Evolutionary conservation across 2,113 vertebrate species (phyloP).

Genomic region (Hucho hucho): DNA sequence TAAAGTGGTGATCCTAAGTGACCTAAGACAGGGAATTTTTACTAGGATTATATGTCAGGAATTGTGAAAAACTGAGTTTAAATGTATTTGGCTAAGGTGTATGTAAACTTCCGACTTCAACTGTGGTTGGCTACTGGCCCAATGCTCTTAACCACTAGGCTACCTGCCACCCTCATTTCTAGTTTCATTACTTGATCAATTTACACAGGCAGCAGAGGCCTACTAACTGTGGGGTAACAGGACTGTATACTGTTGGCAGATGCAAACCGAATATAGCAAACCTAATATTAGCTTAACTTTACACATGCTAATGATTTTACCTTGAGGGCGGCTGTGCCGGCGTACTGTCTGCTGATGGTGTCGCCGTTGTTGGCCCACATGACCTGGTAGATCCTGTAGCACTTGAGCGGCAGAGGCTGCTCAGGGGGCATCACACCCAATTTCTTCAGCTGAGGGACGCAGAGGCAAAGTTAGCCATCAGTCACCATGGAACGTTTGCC

Average conservation of each 20-base stretch:
- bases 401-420: slow-evolving; percentile 90
- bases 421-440: slow-evolving; percentile 98
- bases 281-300: not conserved
- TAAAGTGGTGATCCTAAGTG: too few relatives aligned
- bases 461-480: not conserved
- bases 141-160: too few relatives aligned
- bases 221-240: too few relatives aligned
- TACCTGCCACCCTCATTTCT: too few relatives aligned
- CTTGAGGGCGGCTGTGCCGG: slow-evolving; percentile 96
- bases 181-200: too few relatives aligned
- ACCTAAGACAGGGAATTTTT: too few relatives aligned
- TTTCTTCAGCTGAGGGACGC: slow-evolving; percentile 86
- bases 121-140: too few relatives aligned
- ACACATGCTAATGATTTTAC: slow-evolving; percentile 56
- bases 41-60: too few relatives aligned
- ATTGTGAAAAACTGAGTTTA: too few relatives aligned
- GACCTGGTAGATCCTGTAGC: slow-evolving; percentile 94
- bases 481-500: not conserved
- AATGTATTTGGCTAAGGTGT: too few relatives aligned
- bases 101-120: too few relatives aligned
- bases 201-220: too few relatives aligned
- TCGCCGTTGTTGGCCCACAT: slow-evolving; percentile 99
- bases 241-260: not conserved
- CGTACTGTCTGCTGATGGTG: slow-evolving; percentile 95
- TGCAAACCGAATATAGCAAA: not conserved